Percentiles rank a stretch among this genome's conserved stretches.
These are phyloP conservation scores for Cataglyphis livida DNA, from an alignment of 2,888 invertebrate genomes.

Conservation along the genomic window DNA sequence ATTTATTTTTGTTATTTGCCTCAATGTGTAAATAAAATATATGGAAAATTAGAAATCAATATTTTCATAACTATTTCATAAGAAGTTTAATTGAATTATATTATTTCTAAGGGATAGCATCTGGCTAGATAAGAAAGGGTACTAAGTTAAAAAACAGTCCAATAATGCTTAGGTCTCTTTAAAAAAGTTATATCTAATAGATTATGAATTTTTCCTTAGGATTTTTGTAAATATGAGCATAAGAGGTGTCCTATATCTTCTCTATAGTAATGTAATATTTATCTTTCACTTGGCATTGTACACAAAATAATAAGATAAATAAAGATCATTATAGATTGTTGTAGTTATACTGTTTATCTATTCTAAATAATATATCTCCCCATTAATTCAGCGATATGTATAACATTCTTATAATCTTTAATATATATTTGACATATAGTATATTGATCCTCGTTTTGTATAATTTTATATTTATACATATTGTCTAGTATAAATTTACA, in stretches of 20 bases:
- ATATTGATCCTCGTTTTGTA: no score
- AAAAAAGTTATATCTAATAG: conserved; percentile 41
- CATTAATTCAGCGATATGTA: no score
- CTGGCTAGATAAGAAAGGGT: neutral
- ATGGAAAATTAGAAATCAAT: conserved; percentile 13
- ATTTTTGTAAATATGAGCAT: conserved; percentile 75
- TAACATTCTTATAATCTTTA: no score
- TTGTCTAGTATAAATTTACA: no score
- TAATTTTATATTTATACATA: no score
- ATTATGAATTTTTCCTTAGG: conserved; percentile 65
- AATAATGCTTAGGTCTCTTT: conserved; percentile 37
- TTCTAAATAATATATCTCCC: neutral
- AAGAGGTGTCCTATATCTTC: conserved; percentile 58
- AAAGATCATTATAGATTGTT: conserved; percentile 75
- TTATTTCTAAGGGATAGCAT: conserved; percentile 24
- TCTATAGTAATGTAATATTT: conserved; percentile 59
- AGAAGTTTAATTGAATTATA: conserved; percentile 31
- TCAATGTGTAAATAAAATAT: conserved; percentile 20
- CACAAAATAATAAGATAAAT: conserved; percentile 71
- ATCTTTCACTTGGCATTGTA: conserved; percentile 65
- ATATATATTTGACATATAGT: no score
- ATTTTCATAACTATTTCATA: conserved; percentile 35
- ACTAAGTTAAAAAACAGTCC: conserved; percentile 10
- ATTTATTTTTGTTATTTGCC: conserved; percentile 27
- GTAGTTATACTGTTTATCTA: conserved; percentile 63